Conservation (phyloP, 2,888 invertebrate species). For the Athalia cordata region DNA sequence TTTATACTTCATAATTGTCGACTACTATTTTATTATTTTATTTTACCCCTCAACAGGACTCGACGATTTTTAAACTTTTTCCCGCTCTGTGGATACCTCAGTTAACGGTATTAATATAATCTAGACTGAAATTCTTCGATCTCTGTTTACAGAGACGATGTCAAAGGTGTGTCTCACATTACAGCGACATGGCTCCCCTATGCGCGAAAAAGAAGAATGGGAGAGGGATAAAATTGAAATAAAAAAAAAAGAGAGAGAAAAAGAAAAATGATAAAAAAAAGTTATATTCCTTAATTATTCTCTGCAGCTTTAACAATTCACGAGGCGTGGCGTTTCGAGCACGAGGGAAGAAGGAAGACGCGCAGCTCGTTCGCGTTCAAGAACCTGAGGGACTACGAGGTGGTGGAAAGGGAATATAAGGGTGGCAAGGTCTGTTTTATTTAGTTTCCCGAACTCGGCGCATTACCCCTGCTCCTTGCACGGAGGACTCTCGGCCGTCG, state of each 20-base stretch:
- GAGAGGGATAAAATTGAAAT: too few relatives aligned
- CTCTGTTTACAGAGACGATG: too few relatives aligned
- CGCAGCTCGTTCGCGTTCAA: neutral
- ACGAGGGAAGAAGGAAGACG: conserved; percentile 13
- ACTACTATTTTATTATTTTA: conserved; percentile 5
- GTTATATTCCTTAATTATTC: conserved; percentile 24
- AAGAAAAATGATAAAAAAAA: neutral
- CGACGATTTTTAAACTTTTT: conserved; percentile 5
- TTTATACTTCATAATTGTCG: neutral
- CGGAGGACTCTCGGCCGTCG: conserved; percentile 38
- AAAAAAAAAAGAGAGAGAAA: neutral
- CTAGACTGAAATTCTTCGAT: too few relatives aligned
- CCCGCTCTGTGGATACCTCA: too few relatives aligned
- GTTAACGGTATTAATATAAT: too few relatives aligned
- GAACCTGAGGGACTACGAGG: conserved; percentile 28
- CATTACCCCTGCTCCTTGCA: conserved; percentile 37
- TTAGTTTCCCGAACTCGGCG: conserved; percentile 52
- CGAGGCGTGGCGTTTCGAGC: conserved; percentile 30
- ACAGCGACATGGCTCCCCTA: too few relatives aligned
- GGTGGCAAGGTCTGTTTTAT: conserved; percentile 51
- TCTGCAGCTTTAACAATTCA: conserved; percentile 25
- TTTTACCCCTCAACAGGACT: neutral
- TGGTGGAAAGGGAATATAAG: conserved; percentile 8
- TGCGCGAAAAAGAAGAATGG: too few relatives aligned
- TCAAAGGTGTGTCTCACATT: too few relatives aligned